Evolutionary conservation across 2,888 invertebrate genomes (phyloP), one percentile per base, ranked within the genome.

Genomic region (Bembecia ichneumoniformis): DNA sequence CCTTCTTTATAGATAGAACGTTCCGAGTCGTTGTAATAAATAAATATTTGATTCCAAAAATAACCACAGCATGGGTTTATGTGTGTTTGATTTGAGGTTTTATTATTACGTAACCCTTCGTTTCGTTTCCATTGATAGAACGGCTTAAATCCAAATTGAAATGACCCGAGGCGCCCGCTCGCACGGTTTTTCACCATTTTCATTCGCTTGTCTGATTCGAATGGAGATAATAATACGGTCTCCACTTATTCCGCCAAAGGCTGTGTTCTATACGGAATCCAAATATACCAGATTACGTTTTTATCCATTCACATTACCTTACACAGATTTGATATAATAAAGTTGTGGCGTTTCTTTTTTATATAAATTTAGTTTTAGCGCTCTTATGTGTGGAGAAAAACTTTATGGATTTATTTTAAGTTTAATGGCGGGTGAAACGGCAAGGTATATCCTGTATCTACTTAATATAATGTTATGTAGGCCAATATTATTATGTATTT

Each of bases 161-260:
- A 49, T 52, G 55, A 52, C 46, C 56, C 55, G 51, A 56, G 49
- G 51, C 53, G 57, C 53, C 48, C 43, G 40, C 50, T 40, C 14
- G 40, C 40, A 13, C 40, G 40, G 40, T 14, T 28, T 28, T 28
- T 40, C 40, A 40, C 40, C 14, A 14, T 40, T 40, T 14, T 40
- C 40, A 40, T 40, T 40, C 40, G 40, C 40, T 14, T 40, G 40
- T 40, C 40, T 14, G 14, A 40, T 14, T n/a, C 40, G 13, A 40
- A 40, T 14, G 40, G 14, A 14, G 40, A 40, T 40, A 40, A 40
- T 40, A 40, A 40, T 40, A 40, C 40, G 14, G n/a, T 40, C 11
- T 40, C 40, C 28, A 28, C 28, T 28, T 28, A 28, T 28, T 28
- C 28, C 28, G 28, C 28, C 9, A 9, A 28, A 28, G 28, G 28